A percentile compares a stretch with the other conserved stretches of the same genome.
Conservation (phyloP, 2,113 vertebrate species). For the Haemorhous mexicanus region DNA sequence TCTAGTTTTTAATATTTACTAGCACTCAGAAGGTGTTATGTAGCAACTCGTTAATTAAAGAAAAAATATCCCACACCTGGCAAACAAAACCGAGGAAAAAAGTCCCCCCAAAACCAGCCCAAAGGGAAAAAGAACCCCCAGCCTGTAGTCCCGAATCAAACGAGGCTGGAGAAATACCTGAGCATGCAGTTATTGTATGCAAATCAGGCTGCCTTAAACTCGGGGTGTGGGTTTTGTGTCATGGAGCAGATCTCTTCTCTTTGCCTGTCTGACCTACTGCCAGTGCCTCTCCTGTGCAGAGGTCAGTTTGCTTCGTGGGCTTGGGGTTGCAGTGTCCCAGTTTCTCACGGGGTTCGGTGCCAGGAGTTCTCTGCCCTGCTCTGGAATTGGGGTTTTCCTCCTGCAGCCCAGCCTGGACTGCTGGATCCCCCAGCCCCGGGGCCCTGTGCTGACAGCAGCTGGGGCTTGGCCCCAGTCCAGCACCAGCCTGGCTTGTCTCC, state of each 20-base stretch:
- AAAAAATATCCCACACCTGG: background rate
- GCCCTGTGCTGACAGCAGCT: background rate
- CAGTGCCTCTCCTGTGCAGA: background rate
- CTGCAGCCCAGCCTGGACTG: fast-evolving
- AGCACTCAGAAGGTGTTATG: background rate
- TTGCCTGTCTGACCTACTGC: background rate
- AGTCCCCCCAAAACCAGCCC: fast-evolving
- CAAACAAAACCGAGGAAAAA: background rate
- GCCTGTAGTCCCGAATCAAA: background rate
- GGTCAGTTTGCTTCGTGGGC: background rate
- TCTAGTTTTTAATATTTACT: background rate
- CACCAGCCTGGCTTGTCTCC: background rate
- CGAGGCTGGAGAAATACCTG: background rate
- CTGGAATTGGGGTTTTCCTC: background rate
- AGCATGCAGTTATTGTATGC: background rate
- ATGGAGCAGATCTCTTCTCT: background rate
- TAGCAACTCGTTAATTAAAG: background rate
- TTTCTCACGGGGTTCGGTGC: fast-evolving
- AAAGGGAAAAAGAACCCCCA: background rate
- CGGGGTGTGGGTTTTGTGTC: background rate
- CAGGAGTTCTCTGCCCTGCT: background rate
- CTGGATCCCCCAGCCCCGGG: fast-evolving
- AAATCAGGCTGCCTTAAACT: background rate
- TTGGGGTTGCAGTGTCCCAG: fast-evolving
- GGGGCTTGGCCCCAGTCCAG: fast-evolving